Base-by-base conservation (phyloP, 2,113 vertebrate genomes). In the Oncorhynchus keta region DNA sequence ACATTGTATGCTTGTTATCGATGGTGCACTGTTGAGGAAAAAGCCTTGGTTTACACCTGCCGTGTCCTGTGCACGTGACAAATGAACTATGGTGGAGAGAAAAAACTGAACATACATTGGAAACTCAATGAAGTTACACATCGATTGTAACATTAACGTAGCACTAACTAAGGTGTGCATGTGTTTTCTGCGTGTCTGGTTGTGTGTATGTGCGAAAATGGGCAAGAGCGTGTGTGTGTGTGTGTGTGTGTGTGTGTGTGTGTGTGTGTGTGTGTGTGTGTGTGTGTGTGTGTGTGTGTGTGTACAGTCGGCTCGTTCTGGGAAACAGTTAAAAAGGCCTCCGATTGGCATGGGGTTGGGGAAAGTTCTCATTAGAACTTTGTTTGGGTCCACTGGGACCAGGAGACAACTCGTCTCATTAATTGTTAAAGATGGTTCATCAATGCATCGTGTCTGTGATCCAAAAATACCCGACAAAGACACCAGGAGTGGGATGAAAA, bases 351-450 rank as follows among this genome's bases (percentile, higher is more conserved):
- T 78, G 83, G 78, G 82, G 83, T 79, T 69, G 81, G 81, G 84
- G 71, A 86, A 87, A 87, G 86, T 89, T 92, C 89, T 90, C 85
- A 90, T 92, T 90, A 92, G 88, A 92, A 88, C 83, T 89, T 87
- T 84, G 84, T 87, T 89, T 89, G 78, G 81, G 84, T 84, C 85
- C 79, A 35, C 79, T 76, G 71, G 84, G 86, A 85, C 68, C 75
- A 75, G 81, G 71, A 87, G 87, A 89, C 87, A 88, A 74, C 83
- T 86, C 49, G 85, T 86, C 89, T 91, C 85, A 88, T 88, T 88
- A 88, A 89, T 88, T 83, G 84, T 85, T 90, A 87, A 90, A 87
- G 82, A 88, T 80, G 87, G 78, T 87, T 90, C 86, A 85, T 90
- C 86, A 81, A 78, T 79, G 89, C 83, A 81, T 79, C 75, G 75